Evolutionary conservation across 37 sponge, comb jelly and placozoan genomes (phyloP), one percentile per base, ranked within the genome.

Genomic region (Bolinopsis microptera): DNA sequence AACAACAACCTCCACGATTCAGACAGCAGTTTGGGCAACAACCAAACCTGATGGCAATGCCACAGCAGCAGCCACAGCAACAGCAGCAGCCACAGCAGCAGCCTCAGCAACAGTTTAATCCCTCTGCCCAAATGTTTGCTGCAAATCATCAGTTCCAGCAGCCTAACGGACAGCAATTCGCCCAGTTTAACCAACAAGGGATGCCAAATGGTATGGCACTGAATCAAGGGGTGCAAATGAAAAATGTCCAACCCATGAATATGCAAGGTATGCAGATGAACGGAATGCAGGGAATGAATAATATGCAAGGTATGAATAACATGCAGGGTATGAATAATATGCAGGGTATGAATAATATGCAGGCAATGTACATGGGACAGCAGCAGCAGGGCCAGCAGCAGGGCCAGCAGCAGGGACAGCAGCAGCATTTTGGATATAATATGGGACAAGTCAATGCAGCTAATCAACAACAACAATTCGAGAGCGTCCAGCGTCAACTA

Each of bases 381-480:
- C 35, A 28, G 37, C 80, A 77, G n/a, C n/a, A n/a, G n/a, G n/a
- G n/a, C n/a, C n/a, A n/a, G n/a, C n/a, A n/a, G n/a, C n/a, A n/a
- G n/a, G n/a, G n/a, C n/a, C n/a, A n/a, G n/a, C n/a, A n/a, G n/a
- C n/a, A n/a, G n/a, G n/a, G n/a, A n/a, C n/a, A n/a, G n/a, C 35
- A 27, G 80, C 35, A 28, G 37, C 80, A 77, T 34, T 77, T 77
- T 34, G 80, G 80, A 33, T 77, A 32, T 35, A 35, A 35, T 8
- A 16, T 32, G 35, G 80, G 36, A 35, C 80, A 28, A 48, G 61
- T 48, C 2, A 35, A 35, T 36, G 48, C 26, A 18, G 61, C 28
- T 40, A 86, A 38, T 38, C 90, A 86, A 30, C 90, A 86, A 34
- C 90, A 86, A 24, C 90, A 86, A 16, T 34, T 86, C 5, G 90